Conservation (phyloP, 2,113 vertebrate species). For the Callospermophilus lateralis region DNA sequence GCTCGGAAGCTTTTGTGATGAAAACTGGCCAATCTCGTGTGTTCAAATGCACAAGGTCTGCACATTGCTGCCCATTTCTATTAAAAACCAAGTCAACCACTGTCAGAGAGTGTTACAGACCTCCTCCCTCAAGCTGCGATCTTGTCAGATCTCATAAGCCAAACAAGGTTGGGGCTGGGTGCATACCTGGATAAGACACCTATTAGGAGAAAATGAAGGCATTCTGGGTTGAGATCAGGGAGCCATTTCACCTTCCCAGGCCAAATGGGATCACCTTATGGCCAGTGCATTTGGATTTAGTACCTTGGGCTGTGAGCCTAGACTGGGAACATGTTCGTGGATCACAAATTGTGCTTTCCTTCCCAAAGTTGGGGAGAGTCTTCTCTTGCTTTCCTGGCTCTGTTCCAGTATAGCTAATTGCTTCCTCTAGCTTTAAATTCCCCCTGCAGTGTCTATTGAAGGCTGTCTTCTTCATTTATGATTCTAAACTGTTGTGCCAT, state of each 20-base stretch:
- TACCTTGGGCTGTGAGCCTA: background rate
- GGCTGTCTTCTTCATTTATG: slow-evolving; percentile 78
- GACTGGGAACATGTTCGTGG: background rate
- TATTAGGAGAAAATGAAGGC: slow-evolving; percentile 50
- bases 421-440: slow-evolving; percentile 75
- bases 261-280: background rate
- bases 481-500: slow-evolving; percentile 70
- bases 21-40: slow-evolving; percentile 71
- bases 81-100: slow-evolving; percentile 83
- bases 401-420: slow-evolving; percentile 75
- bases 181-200: slow-evolving; percentile 56
- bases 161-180: slow-evolving; percentile 52
- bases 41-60: slow-evolving; percentile 71
- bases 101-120: slow-evolving; percentile 78
- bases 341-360: background rate
- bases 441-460: slow-evolving; percentile 63
- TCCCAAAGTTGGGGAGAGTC: slow-evolving; percentile 43
- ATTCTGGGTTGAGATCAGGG: background rate
- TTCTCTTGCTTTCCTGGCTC: slow-evolving; percentile 64
- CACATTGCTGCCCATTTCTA: slow-evolving; percentile 80
- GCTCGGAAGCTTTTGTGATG: slow-evolving; percentile 61
- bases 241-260: background rate
- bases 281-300: background rate
- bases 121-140: slow-evolving; percentile 77
- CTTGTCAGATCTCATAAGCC: slow-evolving; percentile 83